Evolutionary conservation across 2,888 invertebrate genomes (phyloP).

Genomic region (Cheilosia impressa): DNA sequence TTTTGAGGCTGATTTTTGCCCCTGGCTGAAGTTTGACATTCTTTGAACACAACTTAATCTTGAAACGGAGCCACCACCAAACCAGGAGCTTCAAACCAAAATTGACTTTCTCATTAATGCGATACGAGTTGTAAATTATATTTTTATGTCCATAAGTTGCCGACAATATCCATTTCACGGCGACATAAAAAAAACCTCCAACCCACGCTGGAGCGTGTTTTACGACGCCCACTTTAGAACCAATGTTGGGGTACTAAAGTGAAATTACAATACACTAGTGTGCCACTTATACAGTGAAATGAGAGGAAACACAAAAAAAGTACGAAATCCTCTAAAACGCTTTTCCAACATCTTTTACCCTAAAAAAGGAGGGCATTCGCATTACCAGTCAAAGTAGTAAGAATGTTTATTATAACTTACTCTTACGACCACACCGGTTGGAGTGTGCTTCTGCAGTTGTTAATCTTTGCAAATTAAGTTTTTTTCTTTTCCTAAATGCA

Average conservation of each 20-base stretch:
- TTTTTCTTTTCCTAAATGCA: not conserved
- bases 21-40: not conserved
- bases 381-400: constrained; percentile 18
- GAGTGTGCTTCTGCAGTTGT: constrained; percentile 15
- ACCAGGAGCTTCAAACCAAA: constrained; percentile 3
- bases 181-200: constrained; percentile 21
- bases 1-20: too few species aligned
- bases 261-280: constrained; percentile 41
- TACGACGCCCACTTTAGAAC: constrained; percentile 19
- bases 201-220: constrained; percentile 7
- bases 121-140: constrained; percentile 32
- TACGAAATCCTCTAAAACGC: not conserved
- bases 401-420: constrained; percentile 37
- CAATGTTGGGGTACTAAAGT: constrained; percentile 30
- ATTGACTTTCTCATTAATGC: constrained; percentile 8
- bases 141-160: constrained; percentile 26
- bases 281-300: constrained; percentile 26
- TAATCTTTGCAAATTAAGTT: constrained; percentile 23
- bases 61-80: not conserved
- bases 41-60: not conserved
- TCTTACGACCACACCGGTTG: constrained; percentile 22
- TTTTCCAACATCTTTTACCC: not conserved
- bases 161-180: constrained; percentile 44
- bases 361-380: constrained; percentile 5
- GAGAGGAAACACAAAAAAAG: constrained; percentile 1